Evolutionary conservation across 2,888 invertebrate genomes (phyloP).

Genomic region (Rhingia rostrata): DNA sequence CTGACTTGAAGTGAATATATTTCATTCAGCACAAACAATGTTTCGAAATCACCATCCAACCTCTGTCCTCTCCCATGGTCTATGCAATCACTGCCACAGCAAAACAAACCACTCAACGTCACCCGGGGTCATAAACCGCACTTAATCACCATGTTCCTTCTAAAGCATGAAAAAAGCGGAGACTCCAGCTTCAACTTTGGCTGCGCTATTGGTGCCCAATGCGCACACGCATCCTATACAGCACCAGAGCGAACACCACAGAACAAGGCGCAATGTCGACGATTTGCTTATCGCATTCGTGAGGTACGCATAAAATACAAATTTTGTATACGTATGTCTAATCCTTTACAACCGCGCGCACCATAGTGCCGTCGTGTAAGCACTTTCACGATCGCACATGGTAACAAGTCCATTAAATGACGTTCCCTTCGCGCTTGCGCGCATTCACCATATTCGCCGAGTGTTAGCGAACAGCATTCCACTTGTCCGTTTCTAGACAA

Average conservation of each 20-base stretch:
- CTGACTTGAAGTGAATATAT: conserved; percentile 15
- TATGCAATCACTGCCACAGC: conserved; percentile 21
- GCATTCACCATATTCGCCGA: not conserved
- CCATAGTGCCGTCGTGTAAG: conserved; percentile 38
- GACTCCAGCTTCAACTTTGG: conserved; percentile 1
- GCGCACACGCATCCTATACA: conserved; percentile 44
- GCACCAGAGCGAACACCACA: conserved; percentile 10
- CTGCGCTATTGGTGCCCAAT: conserved; percentile 12
- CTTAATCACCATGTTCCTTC: conserved; percentile 62
- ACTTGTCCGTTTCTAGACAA: conserved; percentile 69
- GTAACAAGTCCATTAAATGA: conserved; percentile 73
- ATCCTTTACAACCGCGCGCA: conserved; percentile 41
- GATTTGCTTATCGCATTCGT: conserved; percentile 73
- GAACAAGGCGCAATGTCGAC: conserved; percentile 58
- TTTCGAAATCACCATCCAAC: conserved; percentile 36
- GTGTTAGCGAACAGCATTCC: conserved; percentile 73
- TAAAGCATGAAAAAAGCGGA: not conserved
- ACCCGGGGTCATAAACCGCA: conserved; percentile 66
- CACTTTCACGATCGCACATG: conserved; percentile 73
- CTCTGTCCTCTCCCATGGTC: conserved; percentile 34
- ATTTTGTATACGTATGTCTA: conserved; percentile 41
- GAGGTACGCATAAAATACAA: conserved; percentile 61
- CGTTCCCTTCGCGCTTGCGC: conserved; percentile 36
- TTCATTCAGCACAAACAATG: conserved; percentile 36
- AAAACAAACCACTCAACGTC: conserved; percentile 61